phyloP scores from a whole-genome alignment of 2,797 vertebrate genomes.

The Halcyon chelicuti region DNA sequence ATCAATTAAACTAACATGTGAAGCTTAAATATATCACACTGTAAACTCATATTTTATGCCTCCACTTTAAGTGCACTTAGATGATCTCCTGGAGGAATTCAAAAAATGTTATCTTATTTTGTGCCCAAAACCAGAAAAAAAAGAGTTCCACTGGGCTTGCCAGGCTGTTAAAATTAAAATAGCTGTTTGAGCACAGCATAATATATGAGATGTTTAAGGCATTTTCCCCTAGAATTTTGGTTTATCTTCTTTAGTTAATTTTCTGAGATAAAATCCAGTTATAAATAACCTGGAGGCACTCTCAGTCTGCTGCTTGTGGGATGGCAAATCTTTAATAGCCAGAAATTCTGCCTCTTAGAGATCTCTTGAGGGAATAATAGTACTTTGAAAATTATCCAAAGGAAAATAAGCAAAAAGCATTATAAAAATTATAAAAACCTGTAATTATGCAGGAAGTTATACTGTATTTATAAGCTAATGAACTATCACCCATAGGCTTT shows the following conservation, averaged over 20 bases:
- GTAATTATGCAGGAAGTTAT: conserved; percentile 76
- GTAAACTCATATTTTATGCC: conserved; percentile 78
- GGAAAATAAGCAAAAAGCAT: conserved; percentile 80
- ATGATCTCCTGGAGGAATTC: conserved; percentile 80
- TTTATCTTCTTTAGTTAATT: conserved; percentile 85
- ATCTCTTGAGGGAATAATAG: conserved; percentile 75
- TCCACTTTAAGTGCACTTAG: conserved; percentile 77
- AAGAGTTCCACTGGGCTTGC: conserved; percentile 78
- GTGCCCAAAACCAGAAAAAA: conserved; percentile 79
- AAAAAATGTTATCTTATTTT: conserved; percentile 79
- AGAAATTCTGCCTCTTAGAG: conserved; percentile 79
- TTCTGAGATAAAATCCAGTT: conserved; percentile 86
- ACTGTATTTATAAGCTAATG: conserved; percentile 75
- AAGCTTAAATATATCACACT: conserved; percentile 70
- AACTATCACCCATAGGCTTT: conserved; percentile 58
- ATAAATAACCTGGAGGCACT: conserved; percentile 83
- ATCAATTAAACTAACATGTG: conserved; percentile 74
- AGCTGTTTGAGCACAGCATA: conserved; percentile 81
- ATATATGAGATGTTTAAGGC: conserved; percentile 82
- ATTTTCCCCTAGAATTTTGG: conserved; percentile 80
- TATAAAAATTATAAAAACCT: conserved; percentile 77
- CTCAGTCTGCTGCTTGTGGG: conserved; percentile 77
- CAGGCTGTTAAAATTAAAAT: conserved; percentile 82
- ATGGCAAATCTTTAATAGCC: conserved; percentile 80
- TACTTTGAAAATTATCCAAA: conserved; percentile 85